phyloP scores from a whole-genome alignment of 2,797 vertebrate genomes.

The Tolypeutes matacus region DNA sequence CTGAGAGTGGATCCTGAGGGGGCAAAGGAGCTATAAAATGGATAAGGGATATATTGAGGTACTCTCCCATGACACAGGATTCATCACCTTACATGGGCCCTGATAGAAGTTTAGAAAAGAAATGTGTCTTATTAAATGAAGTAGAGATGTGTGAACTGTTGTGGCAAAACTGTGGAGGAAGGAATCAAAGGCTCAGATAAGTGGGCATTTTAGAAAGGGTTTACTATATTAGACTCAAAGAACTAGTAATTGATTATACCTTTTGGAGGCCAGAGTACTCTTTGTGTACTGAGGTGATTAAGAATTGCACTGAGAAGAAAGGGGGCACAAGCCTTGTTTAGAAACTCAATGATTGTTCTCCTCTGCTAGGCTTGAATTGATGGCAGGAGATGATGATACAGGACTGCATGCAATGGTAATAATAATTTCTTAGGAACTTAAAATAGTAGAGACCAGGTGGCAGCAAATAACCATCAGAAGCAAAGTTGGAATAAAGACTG shows the following conservation, averaged over 20 bases:
- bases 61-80: background rate
- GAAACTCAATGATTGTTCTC: background rate
- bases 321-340: background rate
- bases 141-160: background rate
- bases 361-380: background rate
- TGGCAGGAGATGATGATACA: background rate
- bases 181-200: background rate
- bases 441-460: background rate
- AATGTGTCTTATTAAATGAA: background rate
- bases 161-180: background rate
- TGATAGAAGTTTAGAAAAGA: background rate
- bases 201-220: background rate
- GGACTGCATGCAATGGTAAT: background rate
- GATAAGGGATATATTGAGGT: background rate
- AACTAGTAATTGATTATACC: background rate
- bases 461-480: background rate
- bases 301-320: background rate
- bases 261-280: background rate
- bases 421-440: background rate
- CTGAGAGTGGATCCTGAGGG: background rate
- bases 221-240: background rate
- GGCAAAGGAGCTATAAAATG: background rate
- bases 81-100: background rate
- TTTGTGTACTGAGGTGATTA: background rate
- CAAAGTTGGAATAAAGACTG: background rate